Evolutionary conservation across 2,797 vertebrate species (phyloP).

Genomic region (Rousettus madagascariensis): DNA sequence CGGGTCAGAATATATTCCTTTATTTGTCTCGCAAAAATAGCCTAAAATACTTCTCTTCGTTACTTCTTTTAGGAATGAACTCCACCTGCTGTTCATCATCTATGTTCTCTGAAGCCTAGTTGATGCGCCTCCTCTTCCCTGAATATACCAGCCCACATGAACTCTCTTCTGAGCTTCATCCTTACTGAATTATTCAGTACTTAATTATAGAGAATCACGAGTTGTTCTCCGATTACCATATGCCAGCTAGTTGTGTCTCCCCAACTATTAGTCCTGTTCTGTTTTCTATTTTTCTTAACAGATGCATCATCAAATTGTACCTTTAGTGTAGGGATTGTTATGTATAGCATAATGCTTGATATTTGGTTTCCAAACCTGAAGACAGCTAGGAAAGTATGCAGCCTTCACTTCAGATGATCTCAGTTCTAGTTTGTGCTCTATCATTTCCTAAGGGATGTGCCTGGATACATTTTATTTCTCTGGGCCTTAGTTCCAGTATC

Average conservation of each 20-base stretch:
- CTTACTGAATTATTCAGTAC: conserved; percentile 18
- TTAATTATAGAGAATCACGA: conserved; percentile 59
- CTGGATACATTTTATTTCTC: background rate
- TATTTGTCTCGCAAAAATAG: conserved; percentile 8
- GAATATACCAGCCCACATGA: background rate
- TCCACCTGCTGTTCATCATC: background rate
- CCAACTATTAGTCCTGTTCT: conserved; percentile 48
- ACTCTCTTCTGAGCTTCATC: conserved; percentile 3
- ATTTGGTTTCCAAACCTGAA: conserved; percentile 41
- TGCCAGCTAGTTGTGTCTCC: conserved; percentile 3
- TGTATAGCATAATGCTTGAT: background rate
- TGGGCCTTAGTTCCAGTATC: background rate
- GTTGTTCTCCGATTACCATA: conserved; percentile 42
- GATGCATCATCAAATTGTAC: conserved; percentile 66
- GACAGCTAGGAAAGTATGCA: background rate
- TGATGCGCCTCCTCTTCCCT: background rate
- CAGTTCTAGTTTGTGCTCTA: background rate
- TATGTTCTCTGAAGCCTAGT: background rate
- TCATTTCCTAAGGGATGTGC: background rate
- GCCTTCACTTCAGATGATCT: conserved; percentile 24
- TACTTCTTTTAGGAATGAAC: background rate
- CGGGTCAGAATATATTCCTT: background rate
- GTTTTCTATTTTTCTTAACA: conserved; percentile 36
- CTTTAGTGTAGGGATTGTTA: background rate
- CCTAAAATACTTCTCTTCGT: background rate